Percentiles rank a stretch among this genome's conserved stretches.
phyloP scores from a whole-genome alignment of 2,888 invertebrate genomes.

The Panorpa germanica region DNA sequence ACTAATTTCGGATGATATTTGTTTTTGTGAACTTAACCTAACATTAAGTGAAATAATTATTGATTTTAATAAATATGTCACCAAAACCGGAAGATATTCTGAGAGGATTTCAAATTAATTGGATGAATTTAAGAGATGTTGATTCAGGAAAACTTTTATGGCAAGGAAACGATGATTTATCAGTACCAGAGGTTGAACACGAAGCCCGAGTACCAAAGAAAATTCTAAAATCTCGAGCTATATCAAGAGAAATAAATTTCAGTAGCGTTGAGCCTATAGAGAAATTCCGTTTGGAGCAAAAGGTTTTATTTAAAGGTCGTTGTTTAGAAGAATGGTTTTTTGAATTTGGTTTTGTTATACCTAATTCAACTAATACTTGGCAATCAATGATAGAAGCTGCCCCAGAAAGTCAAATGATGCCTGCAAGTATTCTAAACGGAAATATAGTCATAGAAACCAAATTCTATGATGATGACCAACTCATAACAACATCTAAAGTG shows the following conservation, averaged over 20 bases:
- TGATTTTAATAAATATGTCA: too few relatives aligned
- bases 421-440: slow-evolving; percentile 92
- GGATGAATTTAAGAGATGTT: slow-evolving; percentile 95
- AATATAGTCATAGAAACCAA: slow-evolving; percentile 94
- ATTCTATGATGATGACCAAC: slow-evolving; percentile 86
- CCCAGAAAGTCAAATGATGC: slow-evolving; percentile 99
- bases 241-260: slow-evolving; percentile 80
- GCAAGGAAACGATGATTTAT: slow-evolving; percentile 94
- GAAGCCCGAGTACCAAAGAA: slow-evolving; percentile 95
- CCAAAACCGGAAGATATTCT: too few relatives aligned
- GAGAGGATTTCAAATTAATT: too few relatives aligned
- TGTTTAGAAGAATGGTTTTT: slow-evolving; percentile 98
- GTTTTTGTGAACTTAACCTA: too few relatives aligned
- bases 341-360: slow-evolving; percentile 97
- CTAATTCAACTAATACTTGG: slow-evolving; percentile 98
- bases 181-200: slow-evolving; percentile 73
- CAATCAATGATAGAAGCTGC: slow-evolving; percentile 97
- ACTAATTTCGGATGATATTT: too few relatives aligned
- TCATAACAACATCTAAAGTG: slow-evolving; percentile 88
- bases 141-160: slow-evolving; percentile 87
- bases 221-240: slow-evolving; percentile 83
- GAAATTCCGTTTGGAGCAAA: slow-evolving; percentile 84
- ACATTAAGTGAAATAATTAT: too few relatives aligned
- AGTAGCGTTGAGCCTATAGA: slow-evolving; percentile 86
- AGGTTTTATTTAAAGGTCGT: slow-evolving; percentile 62